A percentile compares a stretch with the other conserved stretches of the same genome.
Conservation (phyloP, 2,888 invertebrate species). For the Nomada fabriciana region DNA sequence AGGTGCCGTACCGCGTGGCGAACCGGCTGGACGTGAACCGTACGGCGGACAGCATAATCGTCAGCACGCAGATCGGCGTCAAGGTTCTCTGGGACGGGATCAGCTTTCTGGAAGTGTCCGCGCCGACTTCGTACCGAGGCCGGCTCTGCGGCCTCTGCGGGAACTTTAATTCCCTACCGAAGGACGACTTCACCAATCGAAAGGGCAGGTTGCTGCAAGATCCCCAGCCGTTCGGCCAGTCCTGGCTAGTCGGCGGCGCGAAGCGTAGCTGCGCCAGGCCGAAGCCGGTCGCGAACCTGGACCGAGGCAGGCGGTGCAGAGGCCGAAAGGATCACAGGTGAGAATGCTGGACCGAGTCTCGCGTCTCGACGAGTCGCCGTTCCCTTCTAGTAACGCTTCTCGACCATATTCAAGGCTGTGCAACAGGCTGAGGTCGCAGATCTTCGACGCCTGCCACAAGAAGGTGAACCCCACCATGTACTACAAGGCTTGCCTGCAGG, state of each 20-base stretch:
- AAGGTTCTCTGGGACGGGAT: conserved; percentile 97
- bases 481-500: conserved; percentile 93
- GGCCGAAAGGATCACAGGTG: conserved; percentile 81
- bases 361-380: not conserved
- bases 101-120: conserved; percentile 94
- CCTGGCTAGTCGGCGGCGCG: conserved; percentile 96
- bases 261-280: conserved; percentile 88
- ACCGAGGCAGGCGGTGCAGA: conserved; percentile 82
- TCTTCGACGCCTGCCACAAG: conserved; percentile 91
- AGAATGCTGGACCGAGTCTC: conserved; percentile 27
- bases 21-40: conserved; percentile 87
- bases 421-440: conserved; percentile 85
- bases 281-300: conserved; percentile 84
- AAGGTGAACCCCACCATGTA: conserved; percentile 93
- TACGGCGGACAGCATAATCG: conserved; percentile 88
- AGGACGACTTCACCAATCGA: conserved; percentile 93
- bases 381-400: not conserved
- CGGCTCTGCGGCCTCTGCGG: conserved; percentile 97
- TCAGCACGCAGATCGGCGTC: conserved; percentile 90
- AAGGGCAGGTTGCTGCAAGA: conserved; percentile 89
- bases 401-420: conserved; percentile 82
- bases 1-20: conserved; percentile 88
- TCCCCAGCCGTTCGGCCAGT: conserved; percentile 90
- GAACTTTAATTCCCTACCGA: conserved; percentile 94
- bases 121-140: conserved; percentile 90